Evolutionary conservation across 2,113 vertebrate genomes (phyloP).

Genomic region (Edolisoma coerulescens): DNA sequence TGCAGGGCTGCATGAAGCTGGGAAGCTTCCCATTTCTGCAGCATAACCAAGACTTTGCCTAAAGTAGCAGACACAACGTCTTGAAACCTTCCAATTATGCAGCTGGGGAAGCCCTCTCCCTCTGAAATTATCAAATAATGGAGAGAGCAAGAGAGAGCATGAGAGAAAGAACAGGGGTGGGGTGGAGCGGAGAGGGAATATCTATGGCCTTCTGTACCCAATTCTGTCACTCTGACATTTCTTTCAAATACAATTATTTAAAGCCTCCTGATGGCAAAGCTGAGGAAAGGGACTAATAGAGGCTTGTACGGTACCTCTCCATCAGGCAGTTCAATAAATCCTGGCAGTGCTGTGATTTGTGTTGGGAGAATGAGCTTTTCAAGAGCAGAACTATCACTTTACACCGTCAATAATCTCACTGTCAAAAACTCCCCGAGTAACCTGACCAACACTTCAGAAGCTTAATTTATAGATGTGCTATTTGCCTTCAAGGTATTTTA

Average conservation of each 20-base stretch:
- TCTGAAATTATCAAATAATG: conserved; percentile 30
- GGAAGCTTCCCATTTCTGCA: background rate
- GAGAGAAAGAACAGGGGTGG: background rate
- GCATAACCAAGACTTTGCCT: background rate
- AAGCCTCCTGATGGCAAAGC: conserved; percentile 49
- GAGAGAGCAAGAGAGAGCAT: background rate
- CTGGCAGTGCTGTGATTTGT: conserved; percentile 49
- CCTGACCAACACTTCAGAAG: conserved; percentile 24
- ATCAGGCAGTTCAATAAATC: conserved; percentile 61
- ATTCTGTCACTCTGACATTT: conserved; percentile 48
- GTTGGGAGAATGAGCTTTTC: conserved; percentile 48
- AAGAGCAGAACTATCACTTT: conserved; percentile 55
- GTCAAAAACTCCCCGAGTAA: conserved; percentile 26
- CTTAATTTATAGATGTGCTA: conserved; percentile 48
- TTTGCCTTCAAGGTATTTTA: conserved; percentile 62
- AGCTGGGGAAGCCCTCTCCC: background rate
- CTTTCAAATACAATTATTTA: conserved; percentile 65
- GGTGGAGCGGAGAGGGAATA: background rate
- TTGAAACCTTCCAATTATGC: background rate
- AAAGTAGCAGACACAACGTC: background rate
- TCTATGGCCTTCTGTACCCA: conserved; percentile 19
- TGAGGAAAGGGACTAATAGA: conserved; percentile 59
- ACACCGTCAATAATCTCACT: conserved; percentile 51
- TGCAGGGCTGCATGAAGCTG: background rate
- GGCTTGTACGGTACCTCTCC: conserved; percentile 39